phyloP scores from a whole-genome alignment of 2,888 invertebrate genomes.

The Pogonocherus hispidulus region DNA sequence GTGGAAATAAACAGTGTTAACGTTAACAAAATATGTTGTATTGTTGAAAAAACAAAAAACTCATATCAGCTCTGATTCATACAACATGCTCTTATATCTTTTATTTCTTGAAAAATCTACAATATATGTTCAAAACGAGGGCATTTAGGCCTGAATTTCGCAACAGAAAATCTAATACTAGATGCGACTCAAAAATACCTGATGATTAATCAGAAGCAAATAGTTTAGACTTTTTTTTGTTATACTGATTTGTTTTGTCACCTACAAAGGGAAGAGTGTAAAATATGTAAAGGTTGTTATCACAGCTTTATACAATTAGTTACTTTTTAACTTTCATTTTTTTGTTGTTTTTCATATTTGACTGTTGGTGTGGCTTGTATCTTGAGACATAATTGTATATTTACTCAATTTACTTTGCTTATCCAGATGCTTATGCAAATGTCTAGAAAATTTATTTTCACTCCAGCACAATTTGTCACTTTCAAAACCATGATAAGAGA shows the following conservation, averaged over 20 bases:
- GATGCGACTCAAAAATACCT: slow-evolving; percentile 5
- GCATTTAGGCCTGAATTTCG: slow-evolving; percentile 38
- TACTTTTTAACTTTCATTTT: neutral
- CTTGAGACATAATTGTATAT: too few species aligned
- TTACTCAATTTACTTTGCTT: too few species aligned
- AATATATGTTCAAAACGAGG: slow-evolving; percentile 17
- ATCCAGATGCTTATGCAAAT: too few species aligned
- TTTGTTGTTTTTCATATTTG: too few species aligned
- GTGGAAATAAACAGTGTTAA: slow-evolving; percentile 41
- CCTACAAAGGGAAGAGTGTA: neutral
- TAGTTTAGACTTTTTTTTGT: too few species aligned
- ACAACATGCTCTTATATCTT: slow-evolving; percentile 32
- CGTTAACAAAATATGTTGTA: slow-evolving; percentile 52
- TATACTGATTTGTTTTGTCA: neutral
- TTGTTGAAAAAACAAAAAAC: slow-evolving; percentile 41
- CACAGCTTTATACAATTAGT: slow-evolving; percentile 4
- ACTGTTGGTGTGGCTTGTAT: too few species aligned
- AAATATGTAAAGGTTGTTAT: neutral
- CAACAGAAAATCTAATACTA: slow-evolving; percentile 1
- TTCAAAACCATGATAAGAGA: too few species aligned
- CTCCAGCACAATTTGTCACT: too few species aligned
- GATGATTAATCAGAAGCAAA: neutral
- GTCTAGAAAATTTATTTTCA: too few species aligned
- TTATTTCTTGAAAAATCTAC: slow-evolving; percentile 44
- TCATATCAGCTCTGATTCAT: slow-evolving; percentile 39